Base-by-base conservation (phyloP, 2,113 vertebrate species). In the Oncorhynchus masou region DNA sequence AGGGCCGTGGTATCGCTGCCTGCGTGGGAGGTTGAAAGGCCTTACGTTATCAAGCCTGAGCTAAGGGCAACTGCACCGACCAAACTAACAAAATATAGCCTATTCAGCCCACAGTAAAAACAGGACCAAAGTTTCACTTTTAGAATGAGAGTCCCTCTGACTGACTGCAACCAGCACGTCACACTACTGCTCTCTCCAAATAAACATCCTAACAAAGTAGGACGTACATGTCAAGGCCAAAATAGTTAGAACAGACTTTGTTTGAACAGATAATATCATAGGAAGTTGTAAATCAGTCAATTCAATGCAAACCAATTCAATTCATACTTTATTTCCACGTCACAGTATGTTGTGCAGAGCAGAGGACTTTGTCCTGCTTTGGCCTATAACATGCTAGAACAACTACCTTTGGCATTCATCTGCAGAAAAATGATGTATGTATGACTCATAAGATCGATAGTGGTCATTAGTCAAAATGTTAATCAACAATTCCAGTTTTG, bases 1-100 rank as follows among this genome's bases (percentile, higher is more conserved):
- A 39, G 39, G 39, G 39, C 8, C 80, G 74, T 75, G 71, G 74
- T 85, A 85, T 85, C 75, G 29, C 67, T n/a, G 60, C 83, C 16
- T 79, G 49, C 39, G 83, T 85, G 77, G 80, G 83, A 67, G 80
- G 83, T 82, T 85, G 80, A 85, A 85, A 85, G 83, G 59, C 76
- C 67, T 19, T 74, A 72, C 69, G 80, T 77, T 85, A 85, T 85
- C 83, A 80, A 68, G 65, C 39, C 74, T 20, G 80, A 73, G 72
- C 80, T 80, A 79, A 82, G 83, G 77, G 77, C 80, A 85, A 65
- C 83, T 72, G 74, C 77, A 71, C 65, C 64, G 71, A 71, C 65
- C 74, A 71, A 60, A 60, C 74, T 67, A 67, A 79, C 74, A 82
- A 68, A 84, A 73, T 79, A 78, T 27, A 25, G 60, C 12, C 39